Base-by-base conservation (phyloP, 2,888 invertebrate genomes). In the Temnothorax unifasciatus region DNA sequence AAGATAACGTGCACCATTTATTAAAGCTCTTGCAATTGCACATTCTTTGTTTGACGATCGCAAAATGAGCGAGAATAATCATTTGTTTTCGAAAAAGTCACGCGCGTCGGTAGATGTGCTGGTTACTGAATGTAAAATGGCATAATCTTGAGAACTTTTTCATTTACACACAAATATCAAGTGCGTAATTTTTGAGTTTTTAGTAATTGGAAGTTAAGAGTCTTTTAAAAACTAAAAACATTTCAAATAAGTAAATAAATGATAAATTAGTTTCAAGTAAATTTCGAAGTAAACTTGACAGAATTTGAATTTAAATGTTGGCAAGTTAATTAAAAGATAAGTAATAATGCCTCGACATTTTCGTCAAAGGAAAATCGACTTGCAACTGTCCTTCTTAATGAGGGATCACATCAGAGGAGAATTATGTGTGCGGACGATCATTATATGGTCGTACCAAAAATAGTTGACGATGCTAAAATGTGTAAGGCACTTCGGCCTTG, bases 401-500 rank as follows among this genome's bases (percentile, higher is more conserved):
- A 34, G 6, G 34, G 6, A 5, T 34, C 34, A 34, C 34, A n/a
- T n/a, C n/a, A 34, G 0, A 34, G 34, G 5, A 5, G 34, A 34
- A 34, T 47, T 18, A 8, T 44, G 1, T 34, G 11, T 54, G 18
- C 44, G 25, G 52, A 38, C 63, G 18, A 54, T 57, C 25, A 5
- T 76, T 3, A 73, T 29, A 34, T 64, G 34, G 47, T 25, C 57
- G 21, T 90, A 91, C 92, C 93, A 41, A 91, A 92, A 38, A 89
- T 89, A 61, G 89, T 91, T 0, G 93, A 92, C 0, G 94, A 92
- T 0, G 94, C 93, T 13, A 94, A 87, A 77, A 93, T 91, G 76
- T 95, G 95, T 6, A 95, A 88, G 13, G 94, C 93, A 63, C 93
- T 94, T 61, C 93, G 91, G 25, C 93, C 92, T 83, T 93, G 92